A percentile compares a stretch with the other conserved stretches of the same genome.
Conservation (phyloP, 2,797 vertebrate genomes). For the Coregonus suidteri region DNA sequence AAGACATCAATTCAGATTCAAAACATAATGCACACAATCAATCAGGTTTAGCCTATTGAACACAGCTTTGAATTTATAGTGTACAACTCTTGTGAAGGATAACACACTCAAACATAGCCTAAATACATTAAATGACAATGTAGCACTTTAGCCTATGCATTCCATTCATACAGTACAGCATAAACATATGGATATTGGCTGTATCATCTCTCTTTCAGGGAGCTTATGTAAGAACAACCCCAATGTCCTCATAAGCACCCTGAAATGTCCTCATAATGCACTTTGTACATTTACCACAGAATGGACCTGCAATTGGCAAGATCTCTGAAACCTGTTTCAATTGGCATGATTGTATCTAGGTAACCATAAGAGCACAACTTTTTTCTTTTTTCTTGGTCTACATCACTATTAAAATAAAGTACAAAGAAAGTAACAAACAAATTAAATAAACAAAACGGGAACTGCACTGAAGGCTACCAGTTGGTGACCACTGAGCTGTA, state of each 20-base stretch:
- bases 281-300: background rate
- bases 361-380: background rate
- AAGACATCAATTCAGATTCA: constrained; percentile 62
- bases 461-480: constrained; percentile 30
- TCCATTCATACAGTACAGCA: background rate
- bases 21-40: constrained; percentile 57
- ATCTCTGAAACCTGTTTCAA: constrained; percentile 5
- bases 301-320: constrained; percentile 1
- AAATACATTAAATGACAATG: constrained; percentile 24
- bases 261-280: background rate
- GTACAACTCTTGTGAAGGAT: constrained; percentile 35
- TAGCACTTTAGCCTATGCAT: background rate
- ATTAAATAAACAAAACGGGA: constrained; percentile 33
- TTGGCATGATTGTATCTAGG: background rate
- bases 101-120: constrained; percentile 38
- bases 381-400: background rate
- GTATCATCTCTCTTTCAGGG: background rate
- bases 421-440: constrained; percentile 24
- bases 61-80: constrained; percentile 37
- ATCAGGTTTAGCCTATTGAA: constrained; percentile 38
- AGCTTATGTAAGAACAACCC: background rate
- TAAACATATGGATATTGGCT: constrained; percentile 9
- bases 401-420: constrained; percentile 5
- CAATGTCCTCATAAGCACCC: background rate
- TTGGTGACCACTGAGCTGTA: constrained; percentile 40